Evolutionary conservation across 2,797 vertebrate genomes (phyloP), one percentile per base, ranked within the genome.

Genomic region (Phrynocephalus vlangalii): DNA sequence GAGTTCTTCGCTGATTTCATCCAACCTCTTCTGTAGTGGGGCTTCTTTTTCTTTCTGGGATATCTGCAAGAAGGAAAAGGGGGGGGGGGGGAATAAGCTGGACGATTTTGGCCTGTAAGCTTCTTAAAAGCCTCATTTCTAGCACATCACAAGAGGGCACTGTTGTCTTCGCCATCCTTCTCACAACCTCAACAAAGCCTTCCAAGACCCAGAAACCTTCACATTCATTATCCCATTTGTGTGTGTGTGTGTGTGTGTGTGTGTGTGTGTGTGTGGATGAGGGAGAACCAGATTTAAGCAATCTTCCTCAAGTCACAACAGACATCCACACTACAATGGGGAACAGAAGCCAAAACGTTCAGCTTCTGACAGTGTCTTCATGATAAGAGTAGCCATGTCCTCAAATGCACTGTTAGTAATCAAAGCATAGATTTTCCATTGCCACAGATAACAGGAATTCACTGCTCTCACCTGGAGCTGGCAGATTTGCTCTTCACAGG

Each of bases 1-100:
- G 63, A 99, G 98, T 93, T 99, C 98, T 0, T 97, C 97, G 7
- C 96, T 96, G 63, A 99, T 97, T 95, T 99, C 98, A 0, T 99
- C 98, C 92, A 99, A 90, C 82, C 96, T 97, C 94, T 97, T 98
- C 96, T 99, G 98, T 81, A 98, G 88, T 0, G 95, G 96, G 56
- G 95, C 95, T 94, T 98, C 98, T 0, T 94, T 97, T 79, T 98
- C 98, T 67, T 95, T 95, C 63, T 97, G 96, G 90, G 96, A 97
- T 30, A 93, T 94, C 99, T 99, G 94, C 75, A 28, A 83, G 86
- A 44, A 0, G 0, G 79, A 38, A 38, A n/a, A 33, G 63, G 22
- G 56, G 6, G 5, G 56, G 6, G 5, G 1, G 0, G 22, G 71
- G 10, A 2, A 24, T 66, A 48, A 81, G 52, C 7, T n/a, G 15